phyloP scores from a whole-genome alignment of 2,888 invertebrate species.

The Lingula anatina region DNA sequence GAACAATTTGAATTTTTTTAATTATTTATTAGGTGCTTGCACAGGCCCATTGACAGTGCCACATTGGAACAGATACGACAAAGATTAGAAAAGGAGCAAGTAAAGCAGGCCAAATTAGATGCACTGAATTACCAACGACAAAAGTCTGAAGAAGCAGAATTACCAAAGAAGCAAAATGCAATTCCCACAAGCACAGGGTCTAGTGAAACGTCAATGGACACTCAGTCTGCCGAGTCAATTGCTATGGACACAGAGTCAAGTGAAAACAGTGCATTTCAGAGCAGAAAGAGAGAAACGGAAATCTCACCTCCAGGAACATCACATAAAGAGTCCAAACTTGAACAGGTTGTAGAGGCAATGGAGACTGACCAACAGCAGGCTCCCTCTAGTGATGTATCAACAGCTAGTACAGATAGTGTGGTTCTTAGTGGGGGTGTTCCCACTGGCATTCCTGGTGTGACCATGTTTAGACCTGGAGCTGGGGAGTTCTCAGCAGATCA shows the following conservation, averaged over 20 bases:
- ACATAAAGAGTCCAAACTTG: too few species aligned
- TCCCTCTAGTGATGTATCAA: background rate
- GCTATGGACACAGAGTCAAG: too few species aligned
- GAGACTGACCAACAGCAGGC: slow-evolving; percentile 1
- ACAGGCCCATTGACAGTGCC: slow-evolving; percentile 30
- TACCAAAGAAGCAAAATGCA: background rate
- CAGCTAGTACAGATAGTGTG: background rate
- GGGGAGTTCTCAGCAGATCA: slow-evolving; percentile 27
- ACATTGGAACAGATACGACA: slow-evolving; percentile 21
- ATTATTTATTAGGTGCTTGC: slow-evolving; percentile 23
- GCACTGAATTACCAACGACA: slow-evolving; percentile 13
- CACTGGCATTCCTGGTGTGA: slow-evolving; percentile 31
- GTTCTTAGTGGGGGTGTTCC: background rate
- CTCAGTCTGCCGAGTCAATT: too few species aligned
- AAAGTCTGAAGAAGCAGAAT: slow-evolving; percentile 5
- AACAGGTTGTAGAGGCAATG: too few species aligned
- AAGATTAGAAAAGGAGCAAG: slow-evolving; percentile 31
- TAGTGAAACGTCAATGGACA: background rate
- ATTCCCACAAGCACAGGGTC: background rate
- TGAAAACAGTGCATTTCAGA: too few species aligned
- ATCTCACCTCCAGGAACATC: too few species aligned
- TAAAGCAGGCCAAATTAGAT: slow-evolving; percentile 26
- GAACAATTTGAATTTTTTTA: background rate
- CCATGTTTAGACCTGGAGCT: slow-evolving; percentile 33
- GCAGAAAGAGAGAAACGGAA: too few species aligned